Percentiles rank a stretch among this genome's conserved stretches.
These are phyloP conservation scores for Psophia crepitans DNA, from an alignment of 2,113 vertebrate genomes.

Conservation along the genomic window DNA sequence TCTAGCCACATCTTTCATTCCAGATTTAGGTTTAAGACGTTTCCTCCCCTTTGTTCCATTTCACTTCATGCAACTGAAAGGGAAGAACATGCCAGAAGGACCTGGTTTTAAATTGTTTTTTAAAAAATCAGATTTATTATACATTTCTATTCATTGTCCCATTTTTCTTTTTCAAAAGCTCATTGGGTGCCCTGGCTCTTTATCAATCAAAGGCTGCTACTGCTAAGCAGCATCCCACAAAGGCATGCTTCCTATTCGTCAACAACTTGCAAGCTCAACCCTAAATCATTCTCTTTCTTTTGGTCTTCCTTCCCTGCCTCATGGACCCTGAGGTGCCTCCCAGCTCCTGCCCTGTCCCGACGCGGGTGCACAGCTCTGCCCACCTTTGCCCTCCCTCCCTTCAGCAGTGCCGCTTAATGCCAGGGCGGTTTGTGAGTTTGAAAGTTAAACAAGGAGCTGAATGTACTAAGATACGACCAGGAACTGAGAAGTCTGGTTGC, in stretches of 20 bases:
- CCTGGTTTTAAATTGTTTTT: neutral
- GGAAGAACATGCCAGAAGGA: neutral
- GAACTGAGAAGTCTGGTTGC: neutral
- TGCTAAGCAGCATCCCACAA: neutral
- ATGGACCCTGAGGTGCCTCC: neutral
- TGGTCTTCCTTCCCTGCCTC: neutral
- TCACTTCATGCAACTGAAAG: neutral
- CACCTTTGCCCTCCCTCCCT: neutral
- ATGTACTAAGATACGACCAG: neutral
- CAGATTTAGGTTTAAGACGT: neutral
- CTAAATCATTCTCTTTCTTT: neutral
- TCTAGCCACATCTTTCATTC: neutral
- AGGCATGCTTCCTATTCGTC: neutral
- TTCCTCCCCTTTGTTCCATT: neutral
- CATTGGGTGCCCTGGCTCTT: neutral
- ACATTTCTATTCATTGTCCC: accelerated
- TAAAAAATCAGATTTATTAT: neutral
- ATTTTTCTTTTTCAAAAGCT: neutral
- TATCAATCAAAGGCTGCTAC: neutral
- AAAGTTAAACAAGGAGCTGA: neutral
- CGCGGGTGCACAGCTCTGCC: neutral
- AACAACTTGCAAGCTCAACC: neutral
- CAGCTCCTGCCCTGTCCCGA: neutral
- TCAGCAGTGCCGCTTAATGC: neutral
- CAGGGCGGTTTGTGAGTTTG: neutral